Conservation (phyloP, 2,113 vertebrate species). For the Myiagra hebetior region DNA sequence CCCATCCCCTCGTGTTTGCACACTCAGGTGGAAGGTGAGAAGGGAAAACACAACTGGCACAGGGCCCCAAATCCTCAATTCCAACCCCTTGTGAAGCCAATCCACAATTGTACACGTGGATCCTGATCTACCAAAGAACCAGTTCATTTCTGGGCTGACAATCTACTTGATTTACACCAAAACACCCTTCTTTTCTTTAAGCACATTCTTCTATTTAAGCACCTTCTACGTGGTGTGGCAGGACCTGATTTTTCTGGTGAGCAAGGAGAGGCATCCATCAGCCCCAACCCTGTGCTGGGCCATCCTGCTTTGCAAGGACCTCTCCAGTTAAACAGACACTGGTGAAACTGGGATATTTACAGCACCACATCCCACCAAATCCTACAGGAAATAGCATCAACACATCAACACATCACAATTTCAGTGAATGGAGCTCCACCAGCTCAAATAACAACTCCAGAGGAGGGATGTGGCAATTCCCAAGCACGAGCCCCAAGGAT, state of each 20-base stretch:
- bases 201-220: neutral
- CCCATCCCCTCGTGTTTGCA: accelerated
- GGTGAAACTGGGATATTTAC: neutral
- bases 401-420: too few species aligned
- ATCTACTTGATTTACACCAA: neutral
- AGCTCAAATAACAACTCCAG: neutral
- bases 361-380: neutral
- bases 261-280: neutral
- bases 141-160: neutral
- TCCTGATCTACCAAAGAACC: neutral
- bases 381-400: neutral
- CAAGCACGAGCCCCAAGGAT: neutral
- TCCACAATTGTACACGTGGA: accelerated
- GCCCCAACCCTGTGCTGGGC: neutral
- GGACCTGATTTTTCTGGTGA: neutral
- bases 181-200: neutral
- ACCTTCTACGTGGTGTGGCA: neutral
- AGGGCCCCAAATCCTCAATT: neutral
- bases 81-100: neutral
- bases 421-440: neutral
- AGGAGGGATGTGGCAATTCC: neutral
- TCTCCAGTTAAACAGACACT: neutral
- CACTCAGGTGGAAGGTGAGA: neutral
- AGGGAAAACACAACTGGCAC: neutral
- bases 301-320: neutral